phyloP scores from a whole-genome alignment of 2,888 invertebrate genomes.

The Caenorhabditis doughertyi region DNA sequence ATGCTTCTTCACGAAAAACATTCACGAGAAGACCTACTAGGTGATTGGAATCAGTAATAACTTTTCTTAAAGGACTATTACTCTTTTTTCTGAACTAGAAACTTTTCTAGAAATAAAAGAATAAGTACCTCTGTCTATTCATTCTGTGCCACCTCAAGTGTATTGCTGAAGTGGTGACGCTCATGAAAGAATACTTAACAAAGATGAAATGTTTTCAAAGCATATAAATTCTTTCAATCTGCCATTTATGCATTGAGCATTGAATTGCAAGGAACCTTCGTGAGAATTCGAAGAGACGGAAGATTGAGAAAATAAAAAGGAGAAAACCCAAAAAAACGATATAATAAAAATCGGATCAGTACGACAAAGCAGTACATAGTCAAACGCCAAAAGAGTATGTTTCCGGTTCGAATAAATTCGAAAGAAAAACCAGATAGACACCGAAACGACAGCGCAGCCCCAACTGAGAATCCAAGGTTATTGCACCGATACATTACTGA shows the following conservation, averaged over 20 bases:
- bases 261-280: conserved; percentile 50
- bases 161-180: conserved; percentile 47
- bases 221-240: neutral
- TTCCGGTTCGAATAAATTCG: conserved; percentile 59
- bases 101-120: neutral
- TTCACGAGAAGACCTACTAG: neutral
- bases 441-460: conserved; percentile 19
- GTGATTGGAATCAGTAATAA: conserved; percentile 10
- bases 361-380: conserved; percentile 20
- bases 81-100: neutral
- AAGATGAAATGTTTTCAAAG: conserved; percentile 28
- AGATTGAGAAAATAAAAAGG: neutral
- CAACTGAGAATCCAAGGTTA: conserved; percentile 47
- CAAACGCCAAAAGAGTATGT: conserved; percentile 7
- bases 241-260: conserved; percentile 38
- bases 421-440: conserved; percentile 15
- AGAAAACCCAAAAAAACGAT: neutral
- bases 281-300: conserved; percentile 15
- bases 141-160: conserved; percentile 41
- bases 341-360: conserved; percentile 25
- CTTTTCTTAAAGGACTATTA: neutral
- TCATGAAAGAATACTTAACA: conserved; percentile 33
- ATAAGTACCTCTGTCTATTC: conserved; percentile 2
- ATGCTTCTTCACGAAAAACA: conserved; percentile 20
- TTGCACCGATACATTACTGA: conserved; percentile 43